phyloP scores from a whole-genome alignment of 2,888 invertebrate genomes.

The Macropis europaea region DNA sequence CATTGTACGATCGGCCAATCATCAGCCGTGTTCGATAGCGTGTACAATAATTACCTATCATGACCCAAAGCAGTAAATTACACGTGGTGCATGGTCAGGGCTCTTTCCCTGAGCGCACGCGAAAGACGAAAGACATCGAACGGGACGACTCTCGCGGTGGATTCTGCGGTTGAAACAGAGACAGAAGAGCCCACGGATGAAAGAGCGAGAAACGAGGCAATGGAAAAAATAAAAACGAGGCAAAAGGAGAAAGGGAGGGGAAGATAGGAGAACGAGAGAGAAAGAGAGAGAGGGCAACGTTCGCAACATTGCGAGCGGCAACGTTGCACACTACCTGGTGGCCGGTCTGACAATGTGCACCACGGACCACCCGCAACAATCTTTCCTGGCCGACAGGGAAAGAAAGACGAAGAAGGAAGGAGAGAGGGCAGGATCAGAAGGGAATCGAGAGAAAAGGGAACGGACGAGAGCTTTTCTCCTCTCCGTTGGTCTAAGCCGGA shows the following conservation, averaged over 20 bases:
- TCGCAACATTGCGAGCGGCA: slow-evolving; percentile 77
- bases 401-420: slow-evolving; percentile 41
- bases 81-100: too few species aligned
- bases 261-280: slow-evolving; percentile 39
- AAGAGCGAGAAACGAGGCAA: not conserved
- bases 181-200: not conserved
- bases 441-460: slow-evolving; percentile 17
- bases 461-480: slow-evolving; percentile 41
- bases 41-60: too few species aligned
- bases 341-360: slow-evolving; percentile 78
- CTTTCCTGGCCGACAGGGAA: slow-evolving; percentile 70
- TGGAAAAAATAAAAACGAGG: slow-evolving; percentile 1
- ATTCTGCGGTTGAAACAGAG: not conserved
- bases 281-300: slow-evolving; percentile 42
- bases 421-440: slow-evolving; percentile 3
- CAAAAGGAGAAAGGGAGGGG: slow-evolving; percentile 29
- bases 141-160: too few species aligned
- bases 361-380: slow-evolving; percentile 78
- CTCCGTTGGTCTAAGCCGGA: slow-evolving; percentile 9
- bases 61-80: too few species aligned
- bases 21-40: too few species aligned
- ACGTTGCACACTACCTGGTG: slow-evolving; percentile 78
- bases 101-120: too few species aligned
- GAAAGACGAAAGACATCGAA: too few species aligned
- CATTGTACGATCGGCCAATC: too few species aligned